Evolutionary conservation across 2,113 vertebrate species (phyloP).

Genomic region (Tonatia bakeri): DNA sequence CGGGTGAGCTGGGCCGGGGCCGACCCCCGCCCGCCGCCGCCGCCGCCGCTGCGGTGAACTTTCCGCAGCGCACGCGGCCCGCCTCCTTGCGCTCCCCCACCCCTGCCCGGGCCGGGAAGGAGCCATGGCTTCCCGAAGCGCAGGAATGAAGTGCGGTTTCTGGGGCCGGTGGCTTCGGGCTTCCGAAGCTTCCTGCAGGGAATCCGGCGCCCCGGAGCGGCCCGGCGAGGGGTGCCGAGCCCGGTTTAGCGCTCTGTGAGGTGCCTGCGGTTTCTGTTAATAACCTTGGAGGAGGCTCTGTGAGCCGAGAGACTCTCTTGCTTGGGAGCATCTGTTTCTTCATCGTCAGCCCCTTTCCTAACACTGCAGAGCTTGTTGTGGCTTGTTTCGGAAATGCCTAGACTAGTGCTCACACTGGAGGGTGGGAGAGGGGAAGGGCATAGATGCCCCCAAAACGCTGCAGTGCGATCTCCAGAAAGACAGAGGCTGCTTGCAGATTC

Average conservation of each 20-base stretch:
- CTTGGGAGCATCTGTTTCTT: slow-evolving; percentile 71
- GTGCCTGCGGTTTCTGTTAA: slow-evolving; percentile 49
- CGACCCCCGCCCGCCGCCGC: slow-evolving; percentile 15
- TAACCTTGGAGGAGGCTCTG: slow-evolving; percentile 50
- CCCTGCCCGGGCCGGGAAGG: background rate
- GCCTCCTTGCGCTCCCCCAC: slow-evolving; percentile 17
- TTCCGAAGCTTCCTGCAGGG: background rate
- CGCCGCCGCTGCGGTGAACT: slow-evolving; percentile 58
- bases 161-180: slow-evolving; percentile 38
- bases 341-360: slow-evolving; percentile 72
- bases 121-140: slow-evolving; percentile 64
- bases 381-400: slow-evolving; percentile 75
- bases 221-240: background rate
- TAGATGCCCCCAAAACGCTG: background rate
- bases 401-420: slow-evolving; percentile 66
- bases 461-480: slow-evolving; percentile 1
- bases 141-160: slow-evolving; percentile 62
- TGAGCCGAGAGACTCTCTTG: slow-evolving; percentile 42
- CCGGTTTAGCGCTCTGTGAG: background rate
- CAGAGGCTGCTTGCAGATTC: slow-evolving; percentile 20
- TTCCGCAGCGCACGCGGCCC: slow-evolving; percentile 61
- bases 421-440: slow-evolving; percentile 58
- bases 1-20: slow-evolving; percentile 21
- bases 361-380: slow-evolving; percentile 66
- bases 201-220: background rate